phyloP scores from a whole-genome alignment of 2,888 invertebrate genomes.

The Mythimna albipuncta region DNA sequence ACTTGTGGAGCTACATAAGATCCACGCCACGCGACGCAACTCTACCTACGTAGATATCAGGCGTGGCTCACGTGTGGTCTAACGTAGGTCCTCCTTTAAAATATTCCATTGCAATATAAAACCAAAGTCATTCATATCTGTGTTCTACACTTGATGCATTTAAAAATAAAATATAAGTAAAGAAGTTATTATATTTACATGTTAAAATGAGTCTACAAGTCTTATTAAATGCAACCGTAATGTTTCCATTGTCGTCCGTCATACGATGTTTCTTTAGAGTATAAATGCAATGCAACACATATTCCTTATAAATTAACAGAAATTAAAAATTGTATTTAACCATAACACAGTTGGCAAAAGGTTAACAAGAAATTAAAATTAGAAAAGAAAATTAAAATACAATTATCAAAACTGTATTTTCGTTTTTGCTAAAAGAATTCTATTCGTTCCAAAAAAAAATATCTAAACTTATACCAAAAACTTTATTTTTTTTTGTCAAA shows the following conservation, averaged over 20 bases:
- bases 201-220: conserved; percentile 34
- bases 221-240: conserved; percentile 34
- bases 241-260: conserved; percentile 6
- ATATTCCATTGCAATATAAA: background rate
- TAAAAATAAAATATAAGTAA: background rate
- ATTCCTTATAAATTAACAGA: background rate
- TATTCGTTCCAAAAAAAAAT: conserved; percentile 17
- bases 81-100: no score
- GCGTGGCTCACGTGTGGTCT: no score
- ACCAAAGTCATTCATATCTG: background rate
- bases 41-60: no score
- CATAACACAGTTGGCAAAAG: no score
- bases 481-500: conserved; percentile 12
- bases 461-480: conserved; percentile 24
- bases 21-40: no score
- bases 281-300: conserved; percentile 46
- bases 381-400: no score
- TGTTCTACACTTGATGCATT: background rate
- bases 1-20: no score
- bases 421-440: background rate
- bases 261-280: conserved; percentile 20
- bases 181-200: conserved; percentile 41
- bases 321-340: background rate
- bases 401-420: background rate
- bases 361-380: background rate